phyloP scores from a whole-genome alignment of 1,140 invertebrate species.

The Cotesia chilonis region DNA sequence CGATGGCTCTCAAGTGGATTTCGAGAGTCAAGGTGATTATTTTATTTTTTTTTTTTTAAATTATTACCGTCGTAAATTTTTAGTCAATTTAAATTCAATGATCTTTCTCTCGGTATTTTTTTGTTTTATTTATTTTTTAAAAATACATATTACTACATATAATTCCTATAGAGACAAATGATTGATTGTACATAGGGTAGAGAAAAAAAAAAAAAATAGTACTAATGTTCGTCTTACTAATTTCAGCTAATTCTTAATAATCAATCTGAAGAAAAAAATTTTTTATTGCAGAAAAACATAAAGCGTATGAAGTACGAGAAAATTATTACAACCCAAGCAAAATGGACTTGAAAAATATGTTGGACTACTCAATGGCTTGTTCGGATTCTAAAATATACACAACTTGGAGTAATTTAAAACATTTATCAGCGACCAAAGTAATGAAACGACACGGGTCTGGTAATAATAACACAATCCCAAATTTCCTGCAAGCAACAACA shows the following conservation, averaged over 20 bases:
- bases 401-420: constrained; percentile 84
- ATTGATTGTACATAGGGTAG: too few species aligned
- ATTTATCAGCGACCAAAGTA: constrained; percentile 59
- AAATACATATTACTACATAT: too few species aligned
- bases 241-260: background rate
- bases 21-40: constrained; percentile 71
- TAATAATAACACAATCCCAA: constrained; percentile 75
- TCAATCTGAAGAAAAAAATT: constrained; percentile 9
- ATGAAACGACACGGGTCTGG: constrained; percentile 77
- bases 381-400: constrained; percentile 83
- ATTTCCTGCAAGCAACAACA: constrained; percentile 49
- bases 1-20: constrained; percentile 78
- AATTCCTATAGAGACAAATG: too few species aligned
- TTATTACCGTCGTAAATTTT: background rate
- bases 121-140: too few species aligned
- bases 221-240: too few species aligned
- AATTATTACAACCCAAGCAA: constrained; percentile 52
- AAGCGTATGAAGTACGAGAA: constrained; percentile 52
- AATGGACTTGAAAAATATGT: constrained; percentile 57
- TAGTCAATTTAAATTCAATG: too few species aligned
- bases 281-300: constrained; percentile 58
- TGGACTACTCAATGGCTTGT: constrained; percentile 81
- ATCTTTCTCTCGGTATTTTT: too few species aligned
- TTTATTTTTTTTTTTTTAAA: constrained; percentile 2
- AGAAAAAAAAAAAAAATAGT: too few species aligned